phyloP scores from a whole-genome alignment of 1,140 invertebrate genomes.

The Chrysopa pallens region DNA sequence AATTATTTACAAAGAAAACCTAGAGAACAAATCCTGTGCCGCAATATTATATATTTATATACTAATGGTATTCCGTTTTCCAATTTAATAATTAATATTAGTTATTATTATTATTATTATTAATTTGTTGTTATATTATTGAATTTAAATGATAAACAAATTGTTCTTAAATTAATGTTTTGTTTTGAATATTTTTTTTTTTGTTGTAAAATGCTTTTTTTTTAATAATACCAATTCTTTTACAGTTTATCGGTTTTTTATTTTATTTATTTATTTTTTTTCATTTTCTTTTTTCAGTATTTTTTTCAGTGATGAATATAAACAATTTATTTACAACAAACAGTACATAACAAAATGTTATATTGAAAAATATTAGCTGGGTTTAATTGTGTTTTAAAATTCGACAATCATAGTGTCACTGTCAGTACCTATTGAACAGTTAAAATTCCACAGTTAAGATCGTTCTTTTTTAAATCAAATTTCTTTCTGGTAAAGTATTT shows the following conservation, averaged over 20 bases:
- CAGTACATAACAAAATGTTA: no score
- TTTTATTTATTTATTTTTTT: constrained; percentile 27
- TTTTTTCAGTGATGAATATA: background rate
- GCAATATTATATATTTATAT: constrained; percentile 3
- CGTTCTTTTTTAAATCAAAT: no score
- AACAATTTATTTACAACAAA: no score
- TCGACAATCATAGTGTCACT: no score
- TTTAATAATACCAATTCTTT: constrained; percentile 44
- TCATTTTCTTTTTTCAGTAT: background rate
- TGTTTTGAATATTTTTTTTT: constrained; percentile 48
- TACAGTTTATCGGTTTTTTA: constrained; percentile 43
- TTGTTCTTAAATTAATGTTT: constrained; percentile 50
- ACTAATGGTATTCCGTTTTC: constrained; percentile 1
- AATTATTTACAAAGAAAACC: background rate
- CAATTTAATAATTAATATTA: background rate
- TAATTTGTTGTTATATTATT: constrained; percentile 39
- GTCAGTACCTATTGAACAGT: no score
- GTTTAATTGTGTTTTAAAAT: no score
- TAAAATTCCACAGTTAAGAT: no score
- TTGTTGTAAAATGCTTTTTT: constrained; percentile 41
- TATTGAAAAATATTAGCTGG: no score
- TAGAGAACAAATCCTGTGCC: constrained; percentile 4
- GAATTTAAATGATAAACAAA: constrained; percentile 36
- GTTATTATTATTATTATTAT: constrained; percentile 1
- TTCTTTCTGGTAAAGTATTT: no score